These are phyloP conservation scores for Sarcophaga bullata DNA, from an alignment of 1,140 invertebrate genomes.

Conservation along the genomic window DNA sequence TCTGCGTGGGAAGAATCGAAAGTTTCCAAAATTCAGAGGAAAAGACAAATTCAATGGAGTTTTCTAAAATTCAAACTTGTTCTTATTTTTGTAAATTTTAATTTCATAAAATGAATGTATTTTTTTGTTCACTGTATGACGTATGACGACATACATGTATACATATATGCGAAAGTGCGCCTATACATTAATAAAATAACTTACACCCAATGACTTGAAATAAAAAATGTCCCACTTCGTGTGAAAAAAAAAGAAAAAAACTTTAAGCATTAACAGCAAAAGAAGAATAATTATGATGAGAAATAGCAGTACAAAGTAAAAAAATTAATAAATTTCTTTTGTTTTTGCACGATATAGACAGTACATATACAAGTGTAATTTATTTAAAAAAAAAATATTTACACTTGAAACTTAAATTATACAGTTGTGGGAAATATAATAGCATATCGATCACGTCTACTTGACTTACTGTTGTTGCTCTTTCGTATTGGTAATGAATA, in stretches of 20 bases:
- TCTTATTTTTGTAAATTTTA: not conserved
- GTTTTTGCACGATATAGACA: too few species aligned
- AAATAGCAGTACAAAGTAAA: slow-evolving; percentile 38
- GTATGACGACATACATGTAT: not conserved
- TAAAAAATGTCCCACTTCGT: slow-evolving; percentile 27
- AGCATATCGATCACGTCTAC: too few species aligned
- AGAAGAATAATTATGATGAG: slow-evolving; percentile 35
- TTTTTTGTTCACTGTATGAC: not conserved
- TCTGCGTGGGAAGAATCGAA: too few species aligned
- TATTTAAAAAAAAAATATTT: too few species aligned
- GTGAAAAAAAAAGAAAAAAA: slow-evolving; percentile 26
- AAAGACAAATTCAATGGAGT: too few species aligned
- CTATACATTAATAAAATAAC: not conserved
- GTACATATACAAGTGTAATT: too few species aligned
- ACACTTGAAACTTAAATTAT: too few species aligned
- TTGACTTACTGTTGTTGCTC: too few species aligned
- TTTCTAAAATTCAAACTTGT: too few species aligned
- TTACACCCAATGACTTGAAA: slow-evolving; percentile 21
- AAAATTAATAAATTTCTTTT: not conserved
- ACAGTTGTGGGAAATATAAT: too few species aligned
- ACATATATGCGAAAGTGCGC: not conserved
- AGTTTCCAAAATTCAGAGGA: too few species aligned
- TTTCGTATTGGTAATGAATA: too few species aligned
- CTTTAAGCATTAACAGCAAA: slow-evolving; percentile 21
- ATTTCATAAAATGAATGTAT: not conserved